Evolutionary conservation across 1,140 invertebrate genomes (phyloP).

Genomic region (Drosophila jambulina): DNA sequence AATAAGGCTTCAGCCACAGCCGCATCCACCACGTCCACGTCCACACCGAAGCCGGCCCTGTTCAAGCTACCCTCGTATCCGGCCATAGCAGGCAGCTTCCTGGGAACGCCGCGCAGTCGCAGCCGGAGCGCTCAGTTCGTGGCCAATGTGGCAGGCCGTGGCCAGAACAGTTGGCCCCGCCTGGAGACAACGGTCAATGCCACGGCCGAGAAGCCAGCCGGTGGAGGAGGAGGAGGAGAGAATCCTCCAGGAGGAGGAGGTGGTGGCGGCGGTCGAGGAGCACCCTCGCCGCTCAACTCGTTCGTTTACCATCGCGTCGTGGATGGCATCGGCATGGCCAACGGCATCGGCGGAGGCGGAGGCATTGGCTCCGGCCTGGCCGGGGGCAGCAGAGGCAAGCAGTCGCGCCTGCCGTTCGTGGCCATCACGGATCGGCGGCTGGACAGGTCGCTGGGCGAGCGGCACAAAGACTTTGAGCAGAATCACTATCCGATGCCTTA

Average conservation of each 20-base stretch:
- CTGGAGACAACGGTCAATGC: slow-evolving; percentile 4
- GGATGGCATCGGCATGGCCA: slow-evolving; percentile 35
- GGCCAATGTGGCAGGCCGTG: slow-evolving; percentile 67
- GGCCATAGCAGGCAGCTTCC: slow-evolving; percentile 63
- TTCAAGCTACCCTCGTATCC: slow-evolving; percentile 73
- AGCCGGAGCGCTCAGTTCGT: slow-evolving; percentile 76
- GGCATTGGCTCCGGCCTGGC: slow-evolving; percentile 20
- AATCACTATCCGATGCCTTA: slow-evolving; percentile 84
- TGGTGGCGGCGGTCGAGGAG: slow-evolving; percentile 6
- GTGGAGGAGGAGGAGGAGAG: not conserved
- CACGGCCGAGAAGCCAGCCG: slow-evolving; percentile 17
- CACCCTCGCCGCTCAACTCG: slow-evolving; percentile 62
- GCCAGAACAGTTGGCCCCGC: slow-evolving; percentile 51
- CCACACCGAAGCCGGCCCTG: slow-evolving; percentile 61
- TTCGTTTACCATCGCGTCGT: slow-evolving; percentile 81
- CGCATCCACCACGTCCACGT: slow-evolving; percentile 5
- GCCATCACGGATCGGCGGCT: slow-evolving; percentile 80
- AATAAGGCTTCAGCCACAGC: slow-evolving; percentile 17
- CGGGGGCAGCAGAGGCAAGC: slow-evolving; percentile 63
- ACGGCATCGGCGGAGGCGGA: slow-evolving; percentile 9
- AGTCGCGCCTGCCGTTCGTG: slow-evolving; percentile 76
- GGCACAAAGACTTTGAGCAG: slow-evolving; percentile 81
- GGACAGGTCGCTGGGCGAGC: slow-evolving; percentile 65
- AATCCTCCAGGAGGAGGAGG: slow-evolving; percentile 2
- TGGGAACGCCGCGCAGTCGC: slow-evolving; percentile 74